phyloP scores from a whole-genome alignment of 2,888 invertebrate genomes.

The Trimorus sp. region DNA sequence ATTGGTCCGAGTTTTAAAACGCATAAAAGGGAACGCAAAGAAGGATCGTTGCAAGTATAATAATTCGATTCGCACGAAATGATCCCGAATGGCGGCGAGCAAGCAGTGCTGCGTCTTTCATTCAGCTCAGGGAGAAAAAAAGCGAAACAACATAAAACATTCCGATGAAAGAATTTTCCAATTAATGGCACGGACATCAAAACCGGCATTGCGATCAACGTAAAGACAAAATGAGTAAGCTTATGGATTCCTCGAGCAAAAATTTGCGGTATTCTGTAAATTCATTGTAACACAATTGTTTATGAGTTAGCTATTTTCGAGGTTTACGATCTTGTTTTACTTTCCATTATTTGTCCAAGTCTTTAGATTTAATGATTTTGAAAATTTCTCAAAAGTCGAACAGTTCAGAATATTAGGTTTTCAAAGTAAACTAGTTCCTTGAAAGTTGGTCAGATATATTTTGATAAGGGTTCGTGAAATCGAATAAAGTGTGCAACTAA shows the following conservation, averaged over 20 bases:
- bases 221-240: background rate
- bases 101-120: conserved; percentile 13
- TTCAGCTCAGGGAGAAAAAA: conserved; percentile 10
- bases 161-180: conserved; percentile 42
- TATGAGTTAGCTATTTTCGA: background rate
- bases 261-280: conserved; percentile 24
- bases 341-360: too few species aligned
- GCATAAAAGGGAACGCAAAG: conserved; percentile 23
- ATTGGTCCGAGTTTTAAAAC: conserved; percentile 28
- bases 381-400: too few species aligned
- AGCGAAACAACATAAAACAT: conserved; percentile 23
- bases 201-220: conserved; percentile 10
- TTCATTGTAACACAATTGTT: conserved; percentile 12
- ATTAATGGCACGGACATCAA: conserved; percentile 34
- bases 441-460: too few species aligned
- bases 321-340: too few species aligned
- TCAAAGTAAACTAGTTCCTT: too few species aligned
- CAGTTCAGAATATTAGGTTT: too few species aligned
- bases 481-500: too few species aligned
- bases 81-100: conserved; percentile 16
- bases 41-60: conserved; percentile 35
- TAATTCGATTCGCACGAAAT: conserved; percentile 38
- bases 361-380: too few species aligned
- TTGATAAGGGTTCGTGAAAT: too few species aligned
- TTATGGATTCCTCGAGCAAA: conserved; percentile 25